Conservation (phyloP, 2,113 vertebrate genomes). For the Pollachius pollachius region DNA sequence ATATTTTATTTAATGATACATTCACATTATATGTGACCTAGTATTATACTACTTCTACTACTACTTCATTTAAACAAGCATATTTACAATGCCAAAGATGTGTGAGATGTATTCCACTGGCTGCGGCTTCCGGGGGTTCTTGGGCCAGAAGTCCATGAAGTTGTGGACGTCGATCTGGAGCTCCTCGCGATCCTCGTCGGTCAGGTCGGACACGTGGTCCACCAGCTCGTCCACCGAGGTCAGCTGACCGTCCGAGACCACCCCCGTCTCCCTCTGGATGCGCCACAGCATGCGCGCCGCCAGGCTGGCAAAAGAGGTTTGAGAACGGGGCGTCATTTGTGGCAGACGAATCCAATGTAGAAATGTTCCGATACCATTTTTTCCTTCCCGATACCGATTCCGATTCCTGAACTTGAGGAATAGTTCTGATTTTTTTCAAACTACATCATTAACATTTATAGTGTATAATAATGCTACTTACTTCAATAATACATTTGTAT, state of each 20-base stretch:
- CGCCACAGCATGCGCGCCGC: constrained; percentile 89
- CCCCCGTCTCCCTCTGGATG: constrained; percentile 80
- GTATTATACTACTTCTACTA: neutral
- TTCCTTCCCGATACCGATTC: too few relatives aligned
- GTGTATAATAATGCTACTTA: too few relatives aligned
- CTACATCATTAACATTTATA: too few relatives aligned
- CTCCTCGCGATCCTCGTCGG: constrained; percentile 75
- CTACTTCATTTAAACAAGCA: neutral
- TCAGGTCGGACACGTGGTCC: constrained; percentile 83
- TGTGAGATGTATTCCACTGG: constrained; percentile 82
- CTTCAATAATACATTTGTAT: too few relatives aligned
- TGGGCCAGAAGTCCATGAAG: constrained; percentile 85
- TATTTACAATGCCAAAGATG: constrained; percentile 86
- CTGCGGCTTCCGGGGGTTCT: constrained; percentile 76
- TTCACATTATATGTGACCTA: neutral
- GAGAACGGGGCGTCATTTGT: neutral
- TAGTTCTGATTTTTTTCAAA: too few relatives aligned
- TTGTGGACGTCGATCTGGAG: constrained; percentile 74
- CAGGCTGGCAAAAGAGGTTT: constrained; percentile 69
- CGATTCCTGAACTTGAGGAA: too few relatives aligned
- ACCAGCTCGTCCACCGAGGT: constrained; percentile 84
- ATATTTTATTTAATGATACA: too few relatives aligned
- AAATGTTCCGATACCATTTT: too few relatives aligned
- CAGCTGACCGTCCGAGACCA: constrained; percentile 83
- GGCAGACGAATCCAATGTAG: too few relatives aligned